Evolutionary conservation across 2,888 invertebrate species (phyloP), one percentile per base, ranked within the genome.

Genomic region (Idaea straminata): DNA sequence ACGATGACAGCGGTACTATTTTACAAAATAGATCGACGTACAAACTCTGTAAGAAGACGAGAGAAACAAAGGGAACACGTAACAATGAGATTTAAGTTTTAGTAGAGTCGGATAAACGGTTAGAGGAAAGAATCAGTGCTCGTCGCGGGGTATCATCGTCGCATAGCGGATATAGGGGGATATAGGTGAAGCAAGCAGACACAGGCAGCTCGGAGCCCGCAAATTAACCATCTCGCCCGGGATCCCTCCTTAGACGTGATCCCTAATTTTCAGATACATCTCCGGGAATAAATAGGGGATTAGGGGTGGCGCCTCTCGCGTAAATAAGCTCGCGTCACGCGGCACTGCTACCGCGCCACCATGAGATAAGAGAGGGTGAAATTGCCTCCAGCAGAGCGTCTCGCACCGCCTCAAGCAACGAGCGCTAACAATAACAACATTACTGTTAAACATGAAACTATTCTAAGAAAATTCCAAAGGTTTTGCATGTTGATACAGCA

Each of bases 211-310:
- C 59, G 79, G 74, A 82, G 82, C 81, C 86, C 83, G 85, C 89
- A 91, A 91, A 91, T 90, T 90, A 91, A 87, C 88, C 88, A 80
- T 74, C 75, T 74, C 72, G 70, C 71, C 75, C 66, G 75, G 78
- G 80, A 79, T 81, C 80, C 78, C 77, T 63, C 63, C 83, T 83
- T 76, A 82, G 86, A 83, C 84, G 88, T 91, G 91, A 92, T 92
- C 91, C 92, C 92, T 92, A 91, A 92, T 92, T 92, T 92, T 90
- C 91, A 91, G 91, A 92, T 92, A 92, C 90, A 91, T 92, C 89
- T 89, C 87, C 77, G 83, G 83, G 90, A 89, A 92, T 91, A 92
- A 92, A 92, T 91, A 92, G 92, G 86, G 89, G 92, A 91, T 92
- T 92, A 91, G 84, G 89, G 89, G 85, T 79, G 87, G 85, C 84